Base-by-base conservation (phyloP, 2,797 vertebrate genomes). In the Eidolon dupreanum region DNA sequence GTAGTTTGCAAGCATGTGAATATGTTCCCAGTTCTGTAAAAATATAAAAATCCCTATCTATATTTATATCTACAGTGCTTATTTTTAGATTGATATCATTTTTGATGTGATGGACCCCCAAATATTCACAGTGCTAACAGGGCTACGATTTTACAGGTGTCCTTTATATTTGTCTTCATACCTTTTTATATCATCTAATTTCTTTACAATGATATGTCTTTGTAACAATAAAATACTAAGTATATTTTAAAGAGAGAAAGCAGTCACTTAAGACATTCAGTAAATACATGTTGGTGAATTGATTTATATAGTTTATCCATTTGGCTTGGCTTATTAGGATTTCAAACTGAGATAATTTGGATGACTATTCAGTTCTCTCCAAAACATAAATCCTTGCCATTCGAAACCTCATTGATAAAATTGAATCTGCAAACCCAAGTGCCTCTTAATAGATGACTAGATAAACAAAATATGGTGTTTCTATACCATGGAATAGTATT, bases 201-300 rank as follows among this genome's bases (percentile, higher is more conserved):
- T 78, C 74, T 81, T 89, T 38, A 41, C 57, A 93, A 46, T 66
- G 36, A 49, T 33, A 28, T 73, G n/a, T 36, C 41, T 87, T 88
- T 92, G 31, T 90, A 77, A 90, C 55, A 90, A 59, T 51, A 75
- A 70, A 95, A 94, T 20, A 53, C 55, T 79, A 83, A 86, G 5
- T 26, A 61, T 33, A 94, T 95, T 77, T 93, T 75, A 88, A 71
- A 83, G 51, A 28, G 36, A 63, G 13, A 78, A 91, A 79, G 28
- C 65, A 31, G 26, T 78, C 12, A 59, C 5, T 63, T 82, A 36
- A 8, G 36, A 61, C 17, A 70, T 66, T 75, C 24, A 65, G 38
- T 66, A 75, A 89, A 89, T 26, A 55, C 3, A 33, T 55, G 33
- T 66, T 83, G 43, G 28, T 46, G 43, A 86, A 96, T 1, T 90